These are phyloP conservation scores for Amitus sp. DNA, from an alignment of 2,888 invertebrate genomes.

Conservation along the genomic window DNA sequence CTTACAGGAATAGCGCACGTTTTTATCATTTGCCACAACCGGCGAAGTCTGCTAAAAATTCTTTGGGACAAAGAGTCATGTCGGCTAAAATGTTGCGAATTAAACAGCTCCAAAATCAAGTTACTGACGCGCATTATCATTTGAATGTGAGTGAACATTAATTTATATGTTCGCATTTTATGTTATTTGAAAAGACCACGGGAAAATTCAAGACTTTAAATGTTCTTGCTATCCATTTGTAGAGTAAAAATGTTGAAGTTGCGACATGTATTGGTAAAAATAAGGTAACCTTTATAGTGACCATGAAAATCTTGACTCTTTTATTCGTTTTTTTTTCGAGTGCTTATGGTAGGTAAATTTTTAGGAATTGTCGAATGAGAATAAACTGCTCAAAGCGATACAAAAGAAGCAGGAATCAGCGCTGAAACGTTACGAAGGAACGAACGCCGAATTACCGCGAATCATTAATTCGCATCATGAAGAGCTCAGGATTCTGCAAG, in stretches of 20 bases:
- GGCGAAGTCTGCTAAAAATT: conserved; percentile 44
- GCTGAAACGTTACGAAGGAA: conserved; percentile 80
- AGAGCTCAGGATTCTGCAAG: conserved; percentile 78
- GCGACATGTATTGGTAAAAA: neutral
- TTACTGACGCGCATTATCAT: conserved; percentile 82
- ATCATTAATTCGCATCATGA: conserved; percentile 81
- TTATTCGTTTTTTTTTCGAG: conserved; percentile 13
- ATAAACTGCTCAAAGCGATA: conserved; percentile 77
- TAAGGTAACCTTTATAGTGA: neutral
- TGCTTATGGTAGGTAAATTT: conserved; percentile 40
- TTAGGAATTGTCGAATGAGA: conserved; percentile 77
- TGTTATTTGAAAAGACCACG: too few relatives aligned
- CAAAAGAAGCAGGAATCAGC: conserved; percentile 85
- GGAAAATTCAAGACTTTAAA: too few relatives aligned
- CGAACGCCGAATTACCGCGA: conserved; percentile 81
- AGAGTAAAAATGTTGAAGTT: neutral
- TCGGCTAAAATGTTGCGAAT: conserved; percentile 81
- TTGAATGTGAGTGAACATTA: conserved; percentile 71
- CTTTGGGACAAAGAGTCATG: conserved; percentile 72
- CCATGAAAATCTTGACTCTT: too few relatives aligned
- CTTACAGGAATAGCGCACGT: conserved; percentile 66
- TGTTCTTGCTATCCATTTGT: neutral
- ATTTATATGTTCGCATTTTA: too few relatives aligned
- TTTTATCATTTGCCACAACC: conserved; percentile 57
- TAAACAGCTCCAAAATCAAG: conserved; percentile 82